phyloP scores from a whole-genome alignment of 2,888 invertebrate species.

The Tubulanus polymorphus region DNA sequence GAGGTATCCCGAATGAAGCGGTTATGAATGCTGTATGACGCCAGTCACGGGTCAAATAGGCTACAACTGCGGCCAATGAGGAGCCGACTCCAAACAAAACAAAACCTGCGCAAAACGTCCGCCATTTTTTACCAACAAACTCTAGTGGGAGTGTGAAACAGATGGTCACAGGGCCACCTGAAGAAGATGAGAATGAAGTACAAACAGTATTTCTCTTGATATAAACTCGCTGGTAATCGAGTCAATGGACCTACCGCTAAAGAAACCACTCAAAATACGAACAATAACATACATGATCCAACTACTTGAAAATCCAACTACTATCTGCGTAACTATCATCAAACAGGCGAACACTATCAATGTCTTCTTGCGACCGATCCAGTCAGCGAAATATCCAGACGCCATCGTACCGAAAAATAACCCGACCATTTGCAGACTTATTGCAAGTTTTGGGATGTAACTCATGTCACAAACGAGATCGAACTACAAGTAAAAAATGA shows the following conservation, averaged over 20 bases:
- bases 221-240: too few relatives aligned
- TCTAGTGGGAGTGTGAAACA: constrained; percentile 24
- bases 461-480: constrained; percentile 20
- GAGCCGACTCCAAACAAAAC: constrained; percentile 24
- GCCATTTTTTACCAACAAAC: constrained; percentile 22
- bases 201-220: too few relatives aligned
- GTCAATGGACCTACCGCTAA: constrained; percentile 39
- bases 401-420: constrained; percentile 23
- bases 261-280: constrained; percentile 38
- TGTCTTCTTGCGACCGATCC: constrained; percentile 24
- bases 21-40: constrained; percentile 21
- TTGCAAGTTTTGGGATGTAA: constrained; percentile 23
- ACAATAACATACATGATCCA: constrained; percentile 45
- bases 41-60: constrained; percentile 24
- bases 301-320: constrained; percentile 28
- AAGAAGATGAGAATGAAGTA: too few relatives aligned
- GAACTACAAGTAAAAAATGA: constrained; percentile 22
- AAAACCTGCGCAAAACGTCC: constrained; percentile 21
- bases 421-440: constrained; percentile 27
- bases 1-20: constrained; percentile 18
- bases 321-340: constrained; percentile 21
- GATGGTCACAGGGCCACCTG: constrained; percentile 23
- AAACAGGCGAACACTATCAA: constrained; percentile 18
- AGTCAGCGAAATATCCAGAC: constrained; percentile 25
- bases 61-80: constrained; percentile 19